Percentiles rank a stretch among this genome's conserved stretches.
phyloP scores from a whole-genome alignment of 2,888 invertebrate genomes.

The Villa cingulata region DNA sequence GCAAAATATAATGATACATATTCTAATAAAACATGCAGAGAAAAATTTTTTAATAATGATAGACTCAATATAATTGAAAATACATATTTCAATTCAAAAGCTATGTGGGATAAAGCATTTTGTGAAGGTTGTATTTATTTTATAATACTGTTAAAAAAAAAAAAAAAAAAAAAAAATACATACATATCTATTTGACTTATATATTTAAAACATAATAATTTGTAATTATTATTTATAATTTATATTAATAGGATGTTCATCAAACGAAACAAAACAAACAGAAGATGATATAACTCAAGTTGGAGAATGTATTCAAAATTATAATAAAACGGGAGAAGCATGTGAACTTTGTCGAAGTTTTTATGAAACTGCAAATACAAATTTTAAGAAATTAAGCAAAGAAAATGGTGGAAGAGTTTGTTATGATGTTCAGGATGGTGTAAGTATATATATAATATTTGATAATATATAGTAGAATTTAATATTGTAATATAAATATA shows the following conservation, averaged over 20 bases:
- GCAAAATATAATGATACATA: too few species aligned
- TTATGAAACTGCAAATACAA: conserved; percentile 1
- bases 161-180: background rate
- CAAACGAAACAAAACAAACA: background rate
- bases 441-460: background rate
- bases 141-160: background rate
- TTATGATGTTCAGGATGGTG: conserved; percentile 9
- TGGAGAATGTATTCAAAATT: background rate
- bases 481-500: too few species aligned
- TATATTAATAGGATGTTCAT: background rate
- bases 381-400: conserved; percentile 1
- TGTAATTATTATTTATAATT: background rate
- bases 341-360: background rate
- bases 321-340: background rate
- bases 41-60: conserved; percentile 7
- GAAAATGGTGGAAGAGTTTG: conserved; percentile 3
- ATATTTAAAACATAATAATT: background rate
- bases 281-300: background rate
- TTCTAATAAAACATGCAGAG: conserved; percentile 3
- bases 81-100: background rate
- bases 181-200: too few species aligned
- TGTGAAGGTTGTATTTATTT: conserved; percentile 9
- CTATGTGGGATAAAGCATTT: conserved; percentile 6
- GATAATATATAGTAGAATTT: too few species aligned
- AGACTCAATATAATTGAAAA: conserved; percentile 5